Base-by-base conservation (phyloP, 2,797 vertebrate species). In the Synanceia verrucosa region DNA sequence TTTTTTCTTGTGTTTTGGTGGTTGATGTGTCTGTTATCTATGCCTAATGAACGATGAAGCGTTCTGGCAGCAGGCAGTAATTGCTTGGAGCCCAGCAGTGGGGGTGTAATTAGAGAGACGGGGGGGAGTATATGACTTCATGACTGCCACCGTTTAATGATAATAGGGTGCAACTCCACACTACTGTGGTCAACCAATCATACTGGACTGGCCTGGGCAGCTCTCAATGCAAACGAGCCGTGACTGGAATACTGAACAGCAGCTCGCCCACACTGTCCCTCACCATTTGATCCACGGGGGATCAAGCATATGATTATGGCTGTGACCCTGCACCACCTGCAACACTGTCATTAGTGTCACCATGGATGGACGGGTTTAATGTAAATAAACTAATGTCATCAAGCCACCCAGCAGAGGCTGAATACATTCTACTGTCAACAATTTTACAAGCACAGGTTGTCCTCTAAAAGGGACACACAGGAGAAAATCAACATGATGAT, bases 141-240 rank as follows among this genome's bases (percentile, higher is more conserved):
- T 79, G 84, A 91, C 89, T 90, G 87, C 86, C 86, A 86, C 86
- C 51, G 58, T 91, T 92, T 90, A 91, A 92, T 90, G 86, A 84
- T 94, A 92, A 94, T 93, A 73, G 87, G 88, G 85, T 89, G 81
- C 85, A 87, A 75, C 85, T 81, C 86, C 86, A 89, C 88, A 84
- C 81, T 77, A 69, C 84, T 77, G 87, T 91, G 90, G 91, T 91
- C 89, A 92, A 83, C 88, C 92, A 93, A 94, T 94, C 90, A 93
- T 79, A 86, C 78, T 68, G 79, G 85, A 83, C 87, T 77, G 89
- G 91, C 76, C 86, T 83, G 83, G 79, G 88, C 83, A 77, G 84
- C 85, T 86, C 82, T 84, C 75, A 75, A 78, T 84, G 86, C 82
- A 88, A 88, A 85, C 69, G 53, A 88, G 73, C 78, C 80, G 84